Base-by-base conservation (phyloP, 1,140 invertebrate species). In the Linepithema humile region DNA sequence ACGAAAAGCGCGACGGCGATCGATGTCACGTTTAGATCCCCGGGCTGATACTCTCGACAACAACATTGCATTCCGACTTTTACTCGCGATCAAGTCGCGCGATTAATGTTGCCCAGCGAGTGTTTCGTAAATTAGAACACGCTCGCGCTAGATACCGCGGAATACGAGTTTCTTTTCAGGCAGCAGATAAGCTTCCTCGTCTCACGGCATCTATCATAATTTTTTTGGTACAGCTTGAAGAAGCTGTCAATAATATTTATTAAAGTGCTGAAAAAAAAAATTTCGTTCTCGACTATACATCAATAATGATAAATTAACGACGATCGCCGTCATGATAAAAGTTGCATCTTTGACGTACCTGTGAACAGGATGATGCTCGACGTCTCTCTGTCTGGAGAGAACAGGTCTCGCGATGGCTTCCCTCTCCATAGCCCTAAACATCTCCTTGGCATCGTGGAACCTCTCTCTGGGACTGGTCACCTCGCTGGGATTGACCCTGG, bases 401-500 rank as follows among this genome's bases (percentile, higher is more conserved):
- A 92, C 88, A 38, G 93, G 92, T 90, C 95, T 94, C 2, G 92
- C 95, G 70, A 96, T 95, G 53, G 96, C 95, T 84, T 97, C 96
- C 84, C 96, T 95, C 92, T 98, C 97, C 94, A 98, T 95, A 29
- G 96, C 96, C 91, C 96, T 95, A 90, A 98, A 97, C 92, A 97
- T 97, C 90, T 97, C 97, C 92, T 97, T 97, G 53, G 97, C 97
- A 88, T 97, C 97, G 88, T 97, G 96, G 91, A 97, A 97, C 50
- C 97, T 95, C 84, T 97, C 97, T 75, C 96, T 95, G 0, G 97
- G 97, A 45, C 92, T 93, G 26, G 92, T 92, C 59, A 91, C 65
- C 50, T 92, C 91, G 15, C 80, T 90, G 32, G 93, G 91, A 85
- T 90, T 92, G 17, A 92, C 43, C 67, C 94, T 93, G 0, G 93